phyloP scores from a whole-genome alignment of 2,113 vertebrate species.

The Amphiprion ocellaris region DNA sequence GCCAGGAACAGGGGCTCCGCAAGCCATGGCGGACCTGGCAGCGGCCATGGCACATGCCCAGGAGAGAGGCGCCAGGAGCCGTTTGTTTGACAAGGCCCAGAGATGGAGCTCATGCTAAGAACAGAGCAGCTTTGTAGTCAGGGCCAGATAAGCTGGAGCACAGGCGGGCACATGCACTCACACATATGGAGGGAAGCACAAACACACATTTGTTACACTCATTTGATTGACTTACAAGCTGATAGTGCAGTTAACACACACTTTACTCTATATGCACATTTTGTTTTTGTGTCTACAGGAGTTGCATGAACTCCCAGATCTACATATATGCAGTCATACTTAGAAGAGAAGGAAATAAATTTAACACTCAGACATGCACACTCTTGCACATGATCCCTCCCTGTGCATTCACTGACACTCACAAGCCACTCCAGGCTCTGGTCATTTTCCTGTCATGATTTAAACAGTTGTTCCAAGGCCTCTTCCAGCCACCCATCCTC shows the following conservation, averaged over 20 bases:
- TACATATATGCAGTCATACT: background rate
- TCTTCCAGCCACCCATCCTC: slow-evolving; percentile 65
- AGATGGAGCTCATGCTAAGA: slow-evolving; percentile 81
- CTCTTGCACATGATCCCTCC: slow-evolving; percentile 15
- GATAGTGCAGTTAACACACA: slow-evolving; percentile 6
- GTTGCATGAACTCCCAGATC: slow-evolving; percentile 11
- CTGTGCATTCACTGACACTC: slow-evolving; percentile 20
- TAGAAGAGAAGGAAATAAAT: background rate
- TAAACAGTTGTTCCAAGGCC: slow-evolving; percentile 80
- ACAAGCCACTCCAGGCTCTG: slow-evolving; percentile 51
- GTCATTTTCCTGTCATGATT: slow-evolving; percentile 80
- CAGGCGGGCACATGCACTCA: slow-evolving; percentile 44
- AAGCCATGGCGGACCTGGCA: slow-evolving; percentile 71
- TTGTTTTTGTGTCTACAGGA: slow-evolving; percentile 5
- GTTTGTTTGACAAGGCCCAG: slow-evolving; percentile 81
- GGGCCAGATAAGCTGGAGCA: slow-evolving; percentile 75
- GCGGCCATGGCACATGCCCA: slow-evolving; percentile 71
- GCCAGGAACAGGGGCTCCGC: slow-evolving; percentile 74
- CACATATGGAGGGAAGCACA: slow-evolving; percentile 54
- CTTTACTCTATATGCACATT: slow-evolving; percentile 1
- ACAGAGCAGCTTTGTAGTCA: slow-evolving; percentile 82
- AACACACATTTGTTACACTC: slow-evolving; percentile 47
- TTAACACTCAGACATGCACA: background rate
- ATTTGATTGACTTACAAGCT: slow-evolving; percentile 42
- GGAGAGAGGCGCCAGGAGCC: slow-evolving; percentile 75